A percentile compares a stretch with the other conserved stretches of the same genome.
phyloP scores from a whole-genome alignment of 2,797 vertebrate genomes.

The Pteronotus mesoamericanus region DNA sequence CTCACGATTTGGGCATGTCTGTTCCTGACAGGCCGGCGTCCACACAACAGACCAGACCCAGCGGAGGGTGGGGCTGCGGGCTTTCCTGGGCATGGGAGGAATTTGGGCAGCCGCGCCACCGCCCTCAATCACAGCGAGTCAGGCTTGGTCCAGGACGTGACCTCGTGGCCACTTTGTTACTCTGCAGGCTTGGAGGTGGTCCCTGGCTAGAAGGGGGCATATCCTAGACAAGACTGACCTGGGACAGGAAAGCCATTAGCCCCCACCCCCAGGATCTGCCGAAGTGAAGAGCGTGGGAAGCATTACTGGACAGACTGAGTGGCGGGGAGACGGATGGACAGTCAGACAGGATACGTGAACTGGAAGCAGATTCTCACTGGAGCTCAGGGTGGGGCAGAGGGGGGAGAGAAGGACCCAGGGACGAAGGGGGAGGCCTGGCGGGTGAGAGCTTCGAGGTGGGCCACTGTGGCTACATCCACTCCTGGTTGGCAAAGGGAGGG shows the following conservation, averaged over 20 bases:
- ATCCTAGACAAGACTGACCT: not conserved
- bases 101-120: fast-evolving
- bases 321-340: not conserved
- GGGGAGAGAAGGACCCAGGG: not conserved
- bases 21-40: not conserved
- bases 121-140: not conserved
- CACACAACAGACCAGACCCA: not conserved
- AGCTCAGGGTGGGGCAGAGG: not conserved
- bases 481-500: not conserved
- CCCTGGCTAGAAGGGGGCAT: not conserved
- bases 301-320: not conserved
- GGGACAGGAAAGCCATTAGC: not conserved
- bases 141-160: not conserved
- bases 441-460: not conserved
- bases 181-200: not conserved
- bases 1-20: not conserved
- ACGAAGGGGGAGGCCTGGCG: not conserved
- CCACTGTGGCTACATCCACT: not conserved
- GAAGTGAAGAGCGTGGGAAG: not conserved
- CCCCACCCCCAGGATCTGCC: not conserved
- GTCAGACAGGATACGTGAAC: not conserved
- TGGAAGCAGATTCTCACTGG: not conserved
- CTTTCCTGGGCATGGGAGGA: not conserved
- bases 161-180: not conserved
- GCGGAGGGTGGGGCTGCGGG: not conserved